Percentiles rank a stretch among this genome's conserved stretches.
phyloP scores from a whole-genome alignment of 2,797 vertebrate species.

The Neosilurus mollespiculum region DNA sequence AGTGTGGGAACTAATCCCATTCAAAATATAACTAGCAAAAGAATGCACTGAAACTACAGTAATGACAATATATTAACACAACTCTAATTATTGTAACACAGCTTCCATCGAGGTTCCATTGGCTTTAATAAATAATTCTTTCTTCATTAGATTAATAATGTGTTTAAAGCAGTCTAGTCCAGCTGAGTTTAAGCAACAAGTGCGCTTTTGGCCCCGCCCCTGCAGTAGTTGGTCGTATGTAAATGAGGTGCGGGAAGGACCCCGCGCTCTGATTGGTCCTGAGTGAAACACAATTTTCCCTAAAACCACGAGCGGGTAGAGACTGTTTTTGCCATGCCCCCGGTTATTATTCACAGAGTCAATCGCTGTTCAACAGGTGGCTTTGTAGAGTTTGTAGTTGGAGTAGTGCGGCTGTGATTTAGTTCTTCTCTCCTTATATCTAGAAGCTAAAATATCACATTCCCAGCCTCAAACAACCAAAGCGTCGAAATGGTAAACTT shows the following conservation, averaged over 20 bases:
- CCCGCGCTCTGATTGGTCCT: slow-evolving; percentile 67
- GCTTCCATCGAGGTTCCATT: not conserved
- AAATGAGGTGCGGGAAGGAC: slow-evolving; percentile 60
- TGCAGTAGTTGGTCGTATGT: slow-evolving; percentile 65
- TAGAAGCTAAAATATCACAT: not conserved
- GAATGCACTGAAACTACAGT: not conserved
- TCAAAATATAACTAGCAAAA: not conserved
- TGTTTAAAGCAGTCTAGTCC: not conserved
- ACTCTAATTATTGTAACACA: not conserved
- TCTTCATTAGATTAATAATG: not conserved
- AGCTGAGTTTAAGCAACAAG: slow-evolving; percentile 63
- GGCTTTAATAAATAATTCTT: not conserved
- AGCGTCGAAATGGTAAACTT: slow-evolving; percentile 26
- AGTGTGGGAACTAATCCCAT: not conserved
- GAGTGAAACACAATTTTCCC: slow-evolving; percentile 55
- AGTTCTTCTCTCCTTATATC: slow-evolving; percentile 16
- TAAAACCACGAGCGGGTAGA: slow-evolving; percentile 57
- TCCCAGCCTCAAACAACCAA: not conserved
- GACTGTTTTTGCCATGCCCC: slow-evolving; percentile 56
- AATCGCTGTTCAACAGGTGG: slow-evolving; percentile 64
- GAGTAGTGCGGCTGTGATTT: slow-evolving; percentile 30
- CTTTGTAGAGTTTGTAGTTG: slow-evolving; percentile 29
- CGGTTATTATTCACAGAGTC: slow-evolving; percentile 56
- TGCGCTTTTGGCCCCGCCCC: slow-evolving; percentile 56
- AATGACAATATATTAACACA: not conserved